Evolutionary conservation across 2,888 invertebrate species (phyloP).

Genomic region (Drosophila glabriapex): DNA sequence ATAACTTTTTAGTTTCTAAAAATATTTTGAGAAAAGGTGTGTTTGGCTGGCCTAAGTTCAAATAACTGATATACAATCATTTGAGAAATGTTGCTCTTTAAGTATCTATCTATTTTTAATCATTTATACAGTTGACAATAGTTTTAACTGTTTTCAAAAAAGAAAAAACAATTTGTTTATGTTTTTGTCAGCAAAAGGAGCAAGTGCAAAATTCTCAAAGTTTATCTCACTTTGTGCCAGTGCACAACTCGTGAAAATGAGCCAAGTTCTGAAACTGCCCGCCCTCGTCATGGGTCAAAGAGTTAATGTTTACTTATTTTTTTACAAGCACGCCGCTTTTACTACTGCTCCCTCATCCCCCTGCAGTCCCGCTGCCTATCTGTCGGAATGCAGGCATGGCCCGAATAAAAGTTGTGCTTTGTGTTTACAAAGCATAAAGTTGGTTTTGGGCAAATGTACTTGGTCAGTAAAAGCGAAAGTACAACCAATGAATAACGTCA

Average conservation of each 20-base stretch:
- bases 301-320: slow-evolving; percentile 29
- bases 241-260: slow-evolving; percentile 1
- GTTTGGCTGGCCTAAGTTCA: background rate
- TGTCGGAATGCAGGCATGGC: slow-evolving; percentile 23
- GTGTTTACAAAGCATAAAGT: slow-evolving; percentile 48
- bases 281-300: background rate
- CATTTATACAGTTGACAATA: background rate
- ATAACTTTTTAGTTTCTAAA: background rate
- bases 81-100: background rate
- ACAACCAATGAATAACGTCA: slow-evolving; percentile 35
- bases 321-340: slow-evolving; percentile 17
- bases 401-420: slow-evolving; percentile 34
- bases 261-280: slow-evolving; percentile 7
- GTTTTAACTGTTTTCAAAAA: background rate
- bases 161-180: background rate
- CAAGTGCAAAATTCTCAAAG: background rate
- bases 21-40: background rate
- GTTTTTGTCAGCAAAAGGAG: slow-evolving; percentile 1
- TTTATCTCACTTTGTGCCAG: slow-evolving; percentile 15
- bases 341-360: background rate
- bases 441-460: slow-evolving; percentile 67
- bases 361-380: background rate
- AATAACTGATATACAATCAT: background rate
- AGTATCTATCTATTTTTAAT: background rate
- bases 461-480: slow-evolving; percentile 42